Conservation (phyloP, 1,140 invertebrate genomes). For the Magallana gigas region DNA sequence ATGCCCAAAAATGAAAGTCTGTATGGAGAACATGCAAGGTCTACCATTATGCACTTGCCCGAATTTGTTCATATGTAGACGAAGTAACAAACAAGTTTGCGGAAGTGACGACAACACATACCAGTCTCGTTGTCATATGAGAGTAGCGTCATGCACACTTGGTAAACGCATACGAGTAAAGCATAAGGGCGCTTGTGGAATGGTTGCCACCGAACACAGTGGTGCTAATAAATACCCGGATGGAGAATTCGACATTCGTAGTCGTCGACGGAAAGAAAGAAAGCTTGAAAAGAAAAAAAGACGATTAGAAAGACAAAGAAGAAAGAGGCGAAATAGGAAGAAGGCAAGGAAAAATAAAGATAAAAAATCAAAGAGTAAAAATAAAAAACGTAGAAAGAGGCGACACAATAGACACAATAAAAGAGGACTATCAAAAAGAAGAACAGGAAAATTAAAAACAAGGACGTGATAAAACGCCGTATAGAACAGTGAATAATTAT, state of each 20-base stretch:
- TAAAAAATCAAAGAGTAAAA: conserved; percentile 2
- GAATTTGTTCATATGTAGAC: conserved; percentile 65
- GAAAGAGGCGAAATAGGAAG: conserved; percentile 42
- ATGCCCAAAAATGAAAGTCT: conserved; percentile 70
- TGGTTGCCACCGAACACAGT: conserved; percentile 51
- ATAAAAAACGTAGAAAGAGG: conserved; percentile 33
- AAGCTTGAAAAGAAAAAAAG: conserved; percentile 47
- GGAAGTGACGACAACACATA: conserved; percentile 65
- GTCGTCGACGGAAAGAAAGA: conserved; percentile 42
- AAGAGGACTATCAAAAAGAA: conserved; percentile 35
- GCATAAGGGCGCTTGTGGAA: conserved; percentile 60
- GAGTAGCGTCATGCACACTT: conserved; percentile 63
- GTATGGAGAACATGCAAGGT: conserved; percentile 70
- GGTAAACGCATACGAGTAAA: conserved; percentile 61
- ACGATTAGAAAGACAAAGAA: conserved; percentile 42
- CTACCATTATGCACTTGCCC: conserved; percentile 72
- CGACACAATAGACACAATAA: conserved; percentile 37
- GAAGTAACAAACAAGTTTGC: conserved; percentile 59
- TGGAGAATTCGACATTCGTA: conserved; percentile 52
- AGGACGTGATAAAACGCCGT: neutral
- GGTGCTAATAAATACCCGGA: conserved; percentile 49
- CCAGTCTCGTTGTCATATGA: conserved; percentile 67
- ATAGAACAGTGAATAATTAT: neutral
- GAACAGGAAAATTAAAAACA: neutral
- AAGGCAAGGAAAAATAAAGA: conserved; percentile 39